These are phyloP conservation scores for Oreochromis mossambicus DNA, from an alignment of 2,797 vertebrate genomes.

Conservation along the genomic window DNA sequence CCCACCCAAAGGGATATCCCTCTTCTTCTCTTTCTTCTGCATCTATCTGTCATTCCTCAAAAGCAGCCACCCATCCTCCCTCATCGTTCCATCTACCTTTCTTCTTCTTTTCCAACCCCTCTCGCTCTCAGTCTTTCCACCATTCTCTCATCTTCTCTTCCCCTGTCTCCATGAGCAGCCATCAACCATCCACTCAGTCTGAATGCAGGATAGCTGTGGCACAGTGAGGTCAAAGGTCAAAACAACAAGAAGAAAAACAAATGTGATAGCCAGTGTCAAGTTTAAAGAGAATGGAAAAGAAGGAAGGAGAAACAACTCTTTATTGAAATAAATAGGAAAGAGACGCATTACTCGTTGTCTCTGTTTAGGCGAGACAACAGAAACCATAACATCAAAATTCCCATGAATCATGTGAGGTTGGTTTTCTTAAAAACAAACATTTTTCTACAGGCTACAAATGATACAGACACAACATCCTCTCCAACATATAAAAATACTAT, in stretches of 20 bases:
- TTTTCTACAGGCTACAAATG: slow-evolving; percentile 35
- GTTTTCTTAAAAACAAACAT: slow-evolving; percentile 9
- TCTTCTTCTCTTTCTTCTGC: background rate
- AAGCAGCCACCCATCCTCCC: background rate
- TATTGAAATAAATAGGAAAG: slow-evolving; percentile 74
- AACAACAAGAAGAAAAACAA: background rate
- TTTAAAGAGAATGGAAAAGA: background rate
- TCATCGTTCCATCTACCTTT: background rate
- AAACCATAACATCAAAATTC: slow-evolving; percentile 6
- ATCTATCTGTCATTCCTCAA: background rate
- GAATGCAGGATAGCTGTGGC: background rate
- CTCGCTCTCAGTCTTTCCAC: background rate
- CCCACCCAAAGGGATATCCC: slow-evolving; percentile 9
- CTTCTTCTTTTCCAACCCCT: background rate
- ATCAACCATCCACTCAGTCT: background rate
- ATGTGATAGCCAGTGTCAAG: background rate
- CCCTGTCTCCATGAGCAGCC: background rate
- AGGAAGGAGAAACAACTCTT: slow-evolving; percentile 47
- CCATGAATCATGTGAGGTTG: background rate
- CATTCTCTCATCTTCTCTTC: background rate
- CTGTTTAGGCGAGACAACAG: slow-evolving; percentile 1
- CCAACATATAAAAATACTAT: slow-evolving; percentile 67
- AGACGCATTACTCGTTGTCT: slow-evolving; percentile 15
- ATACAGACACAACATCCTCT: slow-evolving; percentile 27
- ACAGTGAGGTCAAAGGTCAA: slow-evolving; percentile 52